Conservation (phyloP, 2,888 invertebrate genomes). For the Torymus texanus region DNA sequence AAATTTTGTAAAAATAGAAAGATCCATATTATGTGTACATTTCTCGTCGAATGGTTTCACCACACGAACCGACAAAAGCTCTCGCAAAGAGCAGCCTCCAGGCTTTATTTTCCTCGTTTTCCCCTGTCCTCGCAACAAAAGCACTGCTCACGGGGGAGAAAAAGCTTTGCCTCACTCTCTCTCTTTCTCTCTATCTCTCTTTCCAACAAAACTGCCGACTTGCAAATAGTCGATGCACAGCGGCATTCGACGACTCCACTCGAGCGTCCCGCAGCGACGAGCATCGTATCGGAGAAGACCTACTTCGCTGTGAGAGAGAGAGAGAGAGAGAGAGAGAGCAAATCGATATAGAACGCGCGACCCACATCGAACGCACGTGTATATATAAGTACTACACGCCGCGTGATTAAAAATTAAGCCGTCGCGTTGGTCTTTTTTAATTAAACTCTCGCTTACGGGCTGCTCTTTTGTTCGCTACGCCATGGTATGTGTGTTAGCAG, state of each 20-base stretch:
- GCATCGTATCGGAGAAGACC: slow-evolving; percentile 12
- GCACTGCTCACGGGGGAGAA: background rate
- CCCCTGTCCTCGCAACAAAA: slow-evolving; percentile 11
- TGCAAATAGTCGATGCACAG: slow-evolving; percentile 14
- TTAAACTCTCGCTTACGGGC: background rate
- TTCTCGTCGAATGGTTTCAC: too few species aligned
- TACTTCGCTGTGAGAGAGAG: slow-evolving; percentile 8
- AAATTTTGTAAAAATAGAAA: too few species aligned
- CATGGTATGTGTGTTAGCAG: background rate
- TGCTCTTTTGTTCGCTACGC: background rate
- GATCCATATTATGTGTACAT: too few species aligned
- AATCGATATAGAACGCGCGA: background rate
- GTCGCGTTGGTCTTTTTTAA: background rate
- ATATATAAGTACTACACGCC: background rate
- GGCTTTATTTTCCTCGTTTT: too few species aligned
- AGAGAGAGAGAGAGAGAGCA: background rate
- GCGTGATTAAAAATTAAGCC: slow-evolving; percentile 28
- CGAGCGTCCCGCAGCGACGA: background rate
- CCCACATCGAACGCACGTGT: background rate
- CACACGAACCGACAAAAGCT: too few species aligned
- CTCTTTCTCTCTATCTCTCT: background rate
- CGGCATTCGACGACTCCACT: slow-evolving; percentile 1
- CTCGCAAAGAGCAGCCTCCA: too few species aligned
- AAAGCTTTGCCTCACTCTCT: background rate
- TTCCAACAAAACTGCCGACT: slow-evolving; percentile 25